phyloP scores from a whole-genome alignment of 2,113 vertebrate species.

The Herpailurus yagouaroundi region DNA sequence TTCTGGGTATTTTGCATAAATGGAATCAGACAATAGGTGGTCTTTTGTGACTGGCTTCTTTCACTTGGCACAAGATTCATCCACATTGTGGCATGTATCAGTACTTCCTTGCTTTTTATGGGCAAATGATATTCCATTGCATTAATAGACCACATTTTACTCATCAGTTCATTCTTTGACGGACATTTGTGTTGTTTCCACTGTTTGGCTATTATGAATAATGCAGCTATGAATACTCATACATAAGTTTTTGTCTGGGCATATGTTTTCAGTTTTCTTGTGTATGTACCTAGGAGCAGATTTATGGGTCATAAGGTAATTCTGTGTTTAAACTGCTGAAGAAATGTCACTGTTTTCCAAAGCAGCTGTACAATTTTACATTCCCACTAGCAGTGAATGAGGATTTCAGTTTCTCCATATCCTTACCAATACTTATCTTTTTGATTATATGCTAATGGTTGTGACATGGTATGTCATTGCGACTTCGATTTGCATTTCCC shows the following conservation, averaged over 20 bases:
- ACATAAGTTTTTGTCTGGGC: not conserved
- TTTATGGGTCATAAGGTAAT: not conserved
- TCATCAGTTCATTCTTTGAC: not conserved
- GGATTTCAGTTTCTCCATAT: not conserved
- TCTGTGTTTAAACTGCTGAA: slow-evolving; percentile 2
- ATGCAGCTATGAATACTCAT: not conserved
- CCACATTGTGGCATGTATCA: not conserved
- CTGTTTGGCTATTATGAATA: not conserved
- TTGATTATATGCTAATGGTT: not conserved
- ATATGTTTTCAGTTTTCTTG: slow-evolving; percentile 9
- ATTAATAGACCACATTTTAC: not conserved
- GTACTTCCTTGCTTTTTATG: not conserved
- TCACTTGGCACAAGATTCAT: not conserved
- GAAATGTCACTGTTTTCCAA: not conserved
- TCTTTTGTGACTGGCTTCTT: not conserved
- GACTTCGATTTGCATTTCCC: not conserved
- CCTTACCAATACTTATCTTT: not conserved
- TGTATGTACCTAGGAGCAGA: not conserved
- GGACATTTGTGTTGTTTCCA: not conserved
- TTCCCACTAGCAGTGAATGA: not conserved
- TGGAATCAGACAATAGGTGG: not conserved
- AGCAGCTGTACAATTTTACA: not conserved
- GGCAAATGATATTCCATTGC: not conserved
- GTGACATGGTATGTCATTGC: not conserved
- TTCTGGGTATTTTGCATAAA: not conserved